phyloP scores from a whole-genome alignment of 1,140 invertebrate genomes.

The Caenorhabditis elegans region DNA sequence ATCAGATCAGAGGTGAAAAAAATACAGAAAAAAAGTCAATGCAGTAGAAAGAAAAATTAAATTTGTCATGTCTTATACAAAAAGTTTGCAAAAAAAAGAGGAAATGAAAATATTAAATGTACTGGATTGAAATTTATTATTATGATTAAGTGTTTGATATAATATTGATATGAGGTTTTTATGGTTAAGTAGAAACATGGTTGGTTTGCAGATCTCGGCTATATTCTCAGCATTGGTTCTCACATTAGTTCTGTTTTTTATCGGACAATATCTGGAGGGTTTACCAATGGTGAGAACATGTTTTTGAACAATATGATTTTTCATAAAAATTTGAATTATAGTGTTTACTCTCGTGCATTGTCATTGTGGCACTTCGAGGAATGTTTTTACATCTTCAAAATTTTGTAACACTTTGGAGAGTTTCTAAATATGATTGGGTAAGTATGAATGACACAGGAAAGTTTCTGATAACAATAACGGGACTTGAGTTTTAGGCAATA shows the following conservation, averaged over 20 bases:
- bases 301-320: neutral
- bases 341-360: slow-evolving; percentile 52
- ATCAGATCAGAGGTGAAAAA: neutral
- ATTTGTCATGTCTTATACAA: no score
- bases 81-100: no score
- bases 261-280: slow-evolving; percentile 37
- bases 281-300: slow-evolving; percentile 39
- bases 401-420: slow-evolving; percentile 42
- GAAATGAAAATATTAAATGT: no score
- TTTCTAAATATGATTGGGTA: slow-evolving; percentile 49
- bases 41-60: neutral
- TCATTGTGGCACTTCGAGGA: slow-evolving; percentile 51
- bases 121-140: no score
- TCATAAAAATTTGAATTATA: neutral
- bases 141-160: no score
- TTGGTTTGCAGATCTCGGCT: slow-evolving; percentile 43
- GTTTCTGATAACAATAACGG: no score
- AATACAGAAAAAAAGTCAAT: neutral
- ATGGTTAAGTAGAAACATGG: neutral
- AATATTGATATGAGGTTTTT: neutral
- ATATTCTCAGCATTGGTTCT: slow-evolving; percentile 45
- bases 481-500: slow-evolving; percentile 24
- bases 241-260: slow-evolving; percentile 43
- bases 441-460: no score
- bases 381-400: slow-evolving; percentile 51